Conservation (phyloP, 2,888 invertebrate genomes). For the Chrysotoxum bicinctum region DNA sequence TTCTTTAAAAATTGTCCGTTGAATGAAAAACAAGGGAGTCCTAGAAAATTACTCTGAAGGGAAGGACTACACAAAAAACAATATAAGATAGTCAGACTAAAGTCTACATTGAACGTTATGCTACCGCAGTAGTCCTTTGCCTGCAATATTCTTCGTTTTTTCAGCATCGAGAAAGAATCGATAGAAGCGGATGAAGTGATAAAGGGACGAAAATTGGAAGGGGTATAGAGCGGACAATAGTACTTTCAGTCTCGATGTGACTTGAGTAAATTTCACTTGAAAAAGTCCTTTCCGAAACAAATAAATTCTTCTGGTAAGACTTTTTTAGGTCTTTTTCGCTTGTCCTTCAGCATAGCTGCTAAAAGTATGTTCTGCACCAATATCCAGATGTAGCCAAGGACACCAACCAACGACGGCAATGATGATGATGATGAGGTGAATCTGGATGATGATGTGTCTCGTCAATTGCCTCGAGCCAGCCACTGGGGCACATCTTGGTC, state of each 20-base stretch:
- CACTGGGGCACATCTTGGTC: background rate
- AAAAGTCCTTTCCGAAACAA: slow-evolving; percentile 50
- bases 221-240: background rate
- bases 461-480: slow-evolving; percentile 31
- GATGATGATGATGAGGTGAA: slow-evolving; percentile 14
- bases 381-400: slow-evolving; percentile 17
- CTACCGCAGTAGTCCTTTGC: slow-evolving; percentile 17
- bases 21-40: background rate
- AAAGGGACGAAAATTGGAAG: background rate
- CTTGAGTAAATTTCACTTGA: slow-evolving; percentile 45
- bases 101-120: slow-evolving; percentile 16
- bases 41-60: slow-evolving; percentile 7
- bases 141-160: slow-evolving; percentile 50
- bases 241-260: slow-evolving; percentile 32
- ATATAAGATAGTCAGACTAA: background rate
- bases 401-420: background rate
- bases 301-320: slow-evolving; percentile 11
- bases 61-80: background rate
- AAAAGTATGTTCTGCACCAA: background rate
- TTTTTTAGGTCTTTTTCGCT: background rate
- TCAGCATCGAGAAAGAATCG: background rate
- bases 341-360: slow-evolving; percentile 10
- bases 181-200: background rate
- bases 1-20: background rate
- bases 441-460: slow-evolving; percentile 45